These are phyloP conservation scores for Hecatera dysodea DNA, from an alignment of 2,888 invertebrate genomes.

Conservation along the genomic window DNA sequence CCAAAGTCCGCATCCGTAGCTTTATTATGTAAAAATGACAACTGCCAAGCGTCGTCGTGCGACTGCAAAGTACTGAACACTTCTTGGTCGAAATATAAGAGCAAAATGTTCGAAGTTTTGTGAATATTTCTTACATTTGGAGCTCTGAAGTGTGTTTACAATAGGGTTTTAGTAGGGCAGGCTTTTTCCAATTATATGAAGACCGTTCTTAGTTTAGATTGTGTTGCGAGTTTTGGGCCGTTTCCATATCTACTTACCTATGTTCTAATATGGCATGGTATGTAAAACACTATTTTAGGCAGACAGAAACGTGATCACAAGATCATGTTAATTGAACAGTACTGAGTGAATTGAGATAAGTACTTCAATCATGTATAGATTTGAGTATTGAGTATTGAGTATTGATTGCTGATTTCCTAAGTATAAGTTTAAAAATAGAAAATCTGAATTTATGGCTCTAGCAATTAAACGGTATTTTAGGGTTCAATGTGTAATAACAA, in stretches of 20 bases:
- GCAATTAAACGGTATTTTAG: conserved; percentile 24
- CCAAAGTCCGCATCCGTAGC: conserved; percentile 54
- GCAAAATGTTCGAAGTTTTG: conserved; percentile 4
- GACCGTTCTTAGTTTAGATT: neutral
- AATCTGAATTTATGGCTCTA: conserved; percentile 24
- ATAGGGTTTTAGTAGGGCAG: neutral
- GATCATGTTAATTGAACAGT: conserved; percentile 20
- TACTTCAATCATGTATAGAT: conserved; percentile 27
- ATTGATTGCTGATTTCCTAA: conserved; percentile 33
- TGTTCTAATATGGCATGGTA: conserved; percentile 14
- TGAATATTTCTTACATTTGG: neutral
- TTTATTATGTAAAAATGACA: conserved; percentile 58
- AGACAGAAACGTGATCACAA: conserved; percentile 46
- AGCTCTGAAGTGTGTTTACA: neutral
- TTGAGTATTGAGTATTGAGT: too few relatives aligned
- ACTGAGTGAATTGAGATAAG: conserved; percentile 26
- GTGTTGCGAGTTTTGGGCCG: neutral
- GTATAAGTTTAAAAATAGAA: conserved; percentile 26
- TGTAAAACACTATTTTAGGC: conserved; percentile 25
- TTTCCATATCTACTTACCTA: conserved; percentile 6
- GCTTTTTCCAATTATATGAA: conserved; percentile 5
- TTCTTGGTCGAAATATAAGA: conserved; percentile 3
- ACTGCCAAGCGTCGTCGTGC: conserved; percentile 22
- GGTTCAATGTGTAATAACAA: conserved; percentile 6
- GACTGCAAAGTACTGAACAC: conserved; percentile 17